Base-by-base conservation (phyloP, 2,113 vertebrate species). In the Lamprotornis superbus region DNA sequence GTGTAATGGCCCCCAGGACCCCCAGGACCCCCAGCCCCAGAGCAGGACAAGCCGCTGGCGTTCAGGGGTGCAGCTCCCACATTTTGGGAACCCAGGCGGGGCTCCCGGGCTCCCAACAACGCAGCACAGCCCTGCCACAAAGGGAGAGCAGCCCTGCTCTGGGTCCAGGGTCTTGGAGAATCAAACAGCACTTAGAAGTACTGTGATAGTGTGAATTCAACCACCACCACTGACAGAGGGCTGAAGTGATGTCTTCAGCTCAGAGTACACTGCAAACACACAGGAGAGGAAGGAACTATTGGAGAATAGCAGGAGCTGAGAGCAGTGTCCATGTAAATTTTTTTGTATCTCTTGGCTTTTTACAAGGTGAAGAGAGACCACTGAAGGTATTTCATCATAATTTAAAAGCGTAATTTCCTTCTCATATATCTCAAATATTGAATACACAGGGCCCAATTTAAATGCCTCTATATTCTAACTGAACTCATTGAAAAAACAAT, bases 1-100 rank as follows among this genome's bases (percentile, higher is more conserved):
- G 67, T 5, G 25, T 23, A 53, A 59, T 0, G 11, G 42, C 7
- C 70, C 69, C 70, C 52, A 25, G 55, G 15, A 46, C 15, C 42
- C 15, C 2, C 40, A 17, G 55, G 33, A 35, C 9, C 30, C 65
- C 9, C 74, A 12, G 6, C 39, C 15, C 70, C 15, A 11, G 12
- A 12, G 73, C 15, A 14, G 28, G 16, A 20, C 1, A 2, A 39
- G 60, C 44, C 0, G 2, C 70, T 23, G 47, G 44, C 1, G 0
- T 11, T 19, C 27, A 13, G 93, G 61, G 61, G 63, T 16, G 39
- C 73, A 31, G 69, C 70, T 30, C 4, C 27, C 65, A 8, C n/a
- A 1, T 31, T 49, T 25, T 1, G 0, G 70, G 40, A 93, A 35
- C 35, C 16, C 35, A 13, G 1, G 0, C 0, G 7, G 56, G 15